Conservation (phyloP, 2,888 invertebrate genomes). For the Lumbricus terrestris region DNA sequence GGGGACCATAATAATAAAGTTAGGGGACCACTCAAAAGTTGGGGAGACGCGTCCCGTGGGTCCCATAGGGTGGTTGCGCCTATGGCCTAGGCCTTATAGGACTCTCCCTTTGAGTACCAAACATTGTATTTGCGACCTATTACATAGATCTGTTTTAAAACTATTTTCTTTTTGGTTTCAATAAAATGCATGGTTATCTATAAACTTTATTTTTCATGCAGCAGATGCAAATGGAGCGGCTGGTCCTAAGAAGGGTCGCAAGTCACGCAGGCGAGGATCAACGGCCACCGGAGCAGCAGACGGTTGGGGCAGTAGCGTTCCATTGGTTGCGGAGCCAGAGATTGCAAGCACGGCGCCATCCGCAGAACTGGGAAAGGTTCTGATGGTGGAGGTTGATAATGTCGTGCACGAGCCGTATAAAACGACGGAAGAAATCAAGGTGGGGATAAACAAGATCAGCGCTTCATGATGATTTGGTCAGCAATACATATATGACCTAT, state of each 20-base stretch:
- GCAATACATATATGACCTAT: background rate
- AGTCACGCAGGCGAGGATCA: background rate
- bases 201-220: background rate
- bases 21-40: too few species aligned
- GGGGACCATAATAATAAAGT: too few species aligned
- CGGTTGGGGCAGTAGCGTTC: background rate
- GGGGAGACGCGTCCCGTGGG: too few species aligned
- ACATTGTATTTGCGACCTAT: too few species aligned
- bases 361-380: conserved; percentile 39
- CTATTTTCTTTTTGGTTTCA: too few species aligned
- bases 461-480: background rate
- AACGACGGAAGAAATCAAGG: conserved; percentile 90
- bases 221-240: background rate
- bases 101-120: too few species aligned
- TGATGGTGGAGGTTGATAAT: conserved; percentile 95
- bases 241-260: background rate
- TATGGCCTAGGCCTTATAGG: too few species aligned
- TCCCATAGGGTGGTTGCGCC: too few species aligned
- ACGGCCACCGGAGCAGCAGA: background rate
- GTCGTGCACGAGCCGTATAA: conserved; percentile 81
- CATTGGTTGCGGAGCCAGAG: background rate
- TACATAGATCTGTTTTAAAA: too few species aligned
- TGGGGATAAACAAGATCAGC: conserved; percentile 43
- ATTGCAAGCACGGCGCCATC: background rate
- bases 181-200: background rate